These are phyloP conservation scores for Molanna angustata DNA, from an alignment of 2,888 invertebrate species.

Conservation along the genomic window DNA sequence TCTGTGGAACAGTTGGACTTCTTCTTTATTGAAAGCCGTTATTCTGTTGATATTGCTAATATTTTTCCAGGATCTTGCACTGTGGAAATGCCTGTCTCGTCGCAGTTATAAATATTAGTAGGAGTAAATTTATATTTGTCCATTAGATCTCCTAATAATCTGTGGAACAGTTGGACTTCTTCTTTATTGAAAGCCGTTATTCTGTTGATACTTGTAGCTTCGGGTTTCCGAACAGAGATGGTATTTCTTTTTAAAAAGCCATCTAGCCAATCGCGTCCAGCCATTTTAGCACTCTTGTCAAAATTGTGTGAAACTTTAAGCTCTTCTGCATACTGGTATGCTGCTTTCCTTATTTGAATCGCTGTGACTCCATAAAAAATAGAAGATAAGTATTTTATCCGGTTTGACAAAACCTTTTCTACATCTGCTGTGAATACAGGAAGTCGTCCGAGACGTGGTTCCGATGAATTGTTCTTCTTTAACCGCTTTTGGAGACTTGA, in stretches of 20 bases:
- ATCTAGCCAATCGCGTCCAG: constrained; percentile 23
- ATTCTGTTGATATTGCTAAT: constrained; percentile 34
- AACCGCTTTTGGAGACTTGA: neutral
- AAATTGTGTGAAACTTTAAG: constrained; percentile 5
- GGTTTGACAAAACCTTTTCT: neutral
- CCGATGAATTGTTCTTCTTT: neutral
- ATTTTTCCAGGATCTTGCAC: too few relatives aligned
- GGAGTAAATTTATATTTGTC: too few relatives aligned
- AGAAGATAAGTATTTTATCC: constrained; percentile 1
- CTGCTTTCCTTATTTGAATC: constrained; percentile 8
- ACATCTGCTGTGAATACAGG: constrained; percentile 5
- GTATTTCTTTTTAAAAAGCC: constrained; percentile 32
- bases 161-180: too few relatives aligned
- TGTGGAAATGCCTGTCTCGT: too few relatives aligned
- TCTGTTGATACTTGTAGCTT: constrained; percentile 34
- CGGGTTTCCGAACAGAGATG: constrained; percentile 31
- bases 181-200: too few relatives aligned
- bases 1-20: constrained; percentile 27
- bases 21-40: constrained; percentile 33
- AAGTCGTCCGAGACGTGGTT: constrained; percentile 5
- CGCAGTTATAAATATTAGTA: too few relatives aligned
- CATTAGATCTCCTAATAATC: too few relatives aligned
- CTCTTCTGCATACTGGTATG: constrained; percentile 9
- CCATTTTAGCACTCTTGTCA: constrained; percentile 13
- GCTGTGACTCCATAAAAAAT: constrained; percentile 6